Percentiles rank a stretch among this genome's conserved stretches.
phyloP scores from a whole-genome alignment of 1,140 invertebrate species.

The Drosophila sp. region DNA sequence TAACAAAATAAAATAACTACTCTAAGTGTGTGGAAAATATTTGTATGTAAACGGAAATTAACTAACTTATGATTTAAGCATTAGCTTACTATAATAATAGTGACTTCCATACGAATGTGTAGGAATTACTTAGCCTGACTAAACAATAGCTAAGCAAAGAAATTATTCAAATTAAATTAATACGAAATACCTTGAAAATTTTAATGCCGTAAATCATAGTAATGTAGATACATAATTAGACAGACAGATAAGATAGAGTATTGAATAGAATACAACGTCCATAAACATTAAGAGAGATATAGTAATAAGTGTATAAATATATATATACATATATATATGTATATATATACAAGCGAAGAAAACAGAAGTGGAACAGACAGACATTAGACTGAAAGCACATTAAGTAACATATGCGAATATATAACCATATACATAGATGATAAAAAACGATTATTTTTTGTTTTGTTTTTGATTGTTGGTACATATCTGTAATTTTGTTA shows the following conservation, averaged over 20 bases:
- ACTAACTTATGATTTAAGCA: constrained; percentile 3
- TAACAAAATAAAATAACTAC: too few relatives aligned
- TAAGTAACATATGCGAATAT: constrained; percentile 31
- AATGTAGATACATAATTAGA: constrained; percentile 22
- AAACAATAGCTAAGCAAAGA: constrained; percentile 19
- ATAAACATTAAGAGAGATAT: constrained; percentile 11
- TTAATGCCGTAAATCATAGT: constrained; percentile 39
- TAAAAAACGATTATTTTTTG: constrained; percentile 27
- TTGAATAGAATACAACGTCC: constrained; percentile 15
- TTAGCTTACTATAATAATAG: not conserved
- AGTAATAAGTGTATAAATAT: not conserved
- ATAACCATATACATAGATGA: constrained; percentile 35
- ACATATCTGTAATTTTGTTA: constrained; percentile 62
- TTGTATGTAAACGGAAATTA: too few relatives aligned
- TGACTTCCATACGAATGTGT: not conserved
- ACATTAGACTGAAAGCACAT: constrained; percentile 51
- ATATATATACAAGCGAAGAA: constrained; percentile 23
- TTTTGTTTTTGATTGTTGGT: constrained; percentile 15
- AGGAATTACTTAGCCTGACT: not conserved
- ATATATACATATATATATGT: constrained; percentile 7
- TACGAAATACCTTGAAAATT: constrained; percentile 46
- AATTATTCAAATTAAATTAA: constrained; percentile 49
- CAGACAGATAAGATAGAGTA: not conserved
- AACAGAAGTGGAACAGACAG: constrained; percentile 34
- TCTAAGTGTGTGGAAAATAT: too few relatives aligned